Evolutionary conservation across 1,140 invertebrate species (phyloP), one percentile per base, ranked within the genome.

Genomic region (Drosophila equinoxialis): DNA sequence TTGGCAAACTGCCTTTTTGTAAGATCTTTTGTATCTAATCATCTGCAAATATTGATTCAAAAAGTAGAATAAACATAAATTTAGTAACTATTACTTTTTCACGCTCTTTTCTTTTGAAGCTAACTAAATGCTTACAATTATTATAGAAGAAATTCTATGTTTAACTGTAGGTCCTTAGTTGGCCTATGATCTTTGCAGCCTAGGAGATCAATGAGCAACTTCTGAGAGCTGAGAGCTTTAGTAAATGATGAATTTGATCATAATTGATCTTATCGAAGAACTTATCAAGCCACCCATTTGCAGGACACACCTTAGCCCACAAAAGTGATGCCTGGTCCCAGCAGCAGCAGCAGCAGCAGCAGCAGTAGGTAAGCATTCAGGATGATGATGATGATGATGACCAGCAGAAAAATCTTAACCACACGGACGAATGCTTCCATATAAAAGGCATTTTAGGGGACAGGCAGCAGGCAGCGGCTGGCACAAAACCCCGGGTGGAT

Each of bases 381-480:
- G 3, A 51, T 8, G 30, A 58, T 59, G 26, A 59, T 59, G 26
- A 59, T 59, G 75, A 82, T 66, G 66, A 84, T 89, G 83, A 87
- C 84, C 83, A 79, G 83, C 83, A 86, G 72, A 83, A 87, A 87
- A 87, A 89, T 87, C 83, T 89, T 87, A 55, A 84, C 65, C 80
- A 87, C 80, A 87, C 70, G 82, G 82, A 71, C 82, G 79, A 85
- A 87, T 85, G 83, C 83, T 79, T 87, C 60, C 71, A 89, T 71
- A 74, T 84, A 89, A 87, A 77, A 82, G 72, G 74, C 83, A 82
- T 87, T 89, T 79, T 72, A 20, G 35, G 73, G 73, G 76, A 68
- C 68, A 39, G 33, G 11, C 37, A 11, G 10, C 11, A 39, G 11
- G 37, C 37, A 10, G 37, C 37, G 11, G 37, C 57, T 6, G 6